Conservation (phyloP, 2,888 invertebrate species). For the Diarsia mendica region DNA sequence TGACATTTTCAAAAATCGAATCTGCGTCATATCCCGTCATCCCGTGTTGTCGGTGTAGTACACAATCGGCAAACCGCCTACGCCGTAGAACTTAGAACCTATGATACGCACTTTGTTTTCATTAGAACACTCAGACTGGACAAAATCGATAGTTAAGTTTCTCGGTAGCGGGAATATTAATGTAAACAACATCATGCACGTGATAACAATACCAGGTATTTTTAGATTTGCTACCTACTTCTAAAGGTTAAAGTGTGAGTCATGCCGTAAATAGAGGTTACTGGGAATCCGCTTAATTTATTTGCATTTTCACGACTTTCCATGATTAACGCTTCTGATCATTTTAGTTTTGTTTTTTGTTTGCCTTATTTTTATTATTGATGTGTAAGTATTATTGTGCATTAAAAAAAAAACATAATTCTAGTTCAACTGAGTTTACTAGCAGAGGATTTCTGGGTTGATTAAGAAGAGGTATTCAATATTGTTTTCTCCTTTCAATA, state of each 20-base stretch:
- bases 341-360: neutral
- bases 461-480: neutral
- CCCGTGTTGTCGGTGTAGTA: neutral
- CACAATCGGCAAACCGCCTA: neutral
- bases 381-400: neutral
- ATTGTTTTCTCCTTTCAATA: conserved; percentile 1
- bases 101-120: conserved; percentile 15
- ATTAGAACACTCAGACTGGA: conserved; percentile 9
- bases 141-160: conserved; percentile 23
- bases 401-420: neutral
- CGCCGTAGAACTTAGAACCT: neutral
- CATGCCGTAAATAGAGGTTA: conserved; percentile 8
- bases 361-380: neutral
- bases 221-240: conserved; percentile 17
- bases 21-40: neutral
- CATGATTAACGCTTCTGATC: neutral
- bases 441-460: neutral
- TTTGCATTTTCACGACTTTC: neutral
- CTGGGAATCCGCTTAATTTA: neutral
- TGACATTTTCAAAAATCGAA: conserved; percentile 1
- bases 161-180: conserved; percentile 33
- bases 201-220: conserved; percentile 41
- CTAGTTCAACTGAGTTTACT: neutral
- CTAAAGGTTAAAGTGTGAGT: conserved; percentile 23
- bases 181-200: conserved; percentile 16